Evolutionary conservation across 2,888 invertebrate species (phyloP).

Genomic region (Latrodectus elegans): DNA sequence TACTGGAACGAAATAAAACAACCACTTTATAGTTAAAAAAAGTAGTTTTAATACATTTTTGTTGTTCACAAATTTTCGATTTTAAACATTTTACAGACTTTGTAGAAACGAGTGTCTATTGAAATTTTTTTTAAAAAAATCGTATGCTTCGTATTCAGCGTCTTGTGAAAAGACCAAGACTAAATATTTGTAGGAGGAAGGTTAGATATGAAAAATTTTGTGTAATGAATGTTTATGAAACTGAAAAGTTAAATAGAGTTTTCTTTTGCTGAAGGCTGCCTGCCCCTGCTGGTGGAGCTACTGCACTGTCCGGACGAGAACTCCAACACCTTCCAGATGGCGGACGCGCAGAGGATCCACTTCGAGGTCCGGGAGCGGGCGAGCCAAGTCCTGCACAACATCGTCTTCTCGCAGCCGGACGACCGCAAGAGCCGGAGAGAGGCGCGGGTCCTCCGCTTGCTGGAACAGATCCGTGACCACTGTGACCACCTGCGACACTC

Average conservation of each 20-base stretch:
- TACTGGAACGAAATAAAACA: no score
- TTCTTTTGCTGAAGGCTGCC: constrained; percentile 81
- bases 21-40: no score
- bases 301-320: constrained; percentile 73
- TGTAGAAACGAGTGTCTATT: no score
- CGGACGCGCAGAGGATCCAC: constrained; percentile 24
- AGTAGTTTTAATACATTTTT: no score
- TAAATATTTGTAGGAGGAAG: neutral
- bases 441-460: constrained; percentile 88
- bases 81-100: no score
- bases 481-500: constrained; percentile 79
- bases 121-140: no score
- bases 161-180: no score
- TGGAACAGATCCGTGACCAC: constrained; percentile 91
- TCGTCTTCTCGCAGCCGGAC: constrained; percentile 92
- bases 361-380: constrained; percentile 87
- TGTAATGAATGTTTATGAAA: neutral
- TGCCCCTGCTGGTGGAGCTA: constrained; percentile 92
- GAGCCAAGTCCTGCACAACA: constrained; percentile 90
- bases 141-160: no score
- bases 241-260: neutral
- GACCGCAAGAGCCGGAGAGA: constrained; percentile 93
- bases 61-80: no score
- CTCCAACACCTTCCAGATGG: constrained; percentile 11
- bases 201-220: neutral